Evolutionary conservation across 2,113 vertebrate genomes (phyloP).

Genomic region (Ptyas mucosa): DNA sequence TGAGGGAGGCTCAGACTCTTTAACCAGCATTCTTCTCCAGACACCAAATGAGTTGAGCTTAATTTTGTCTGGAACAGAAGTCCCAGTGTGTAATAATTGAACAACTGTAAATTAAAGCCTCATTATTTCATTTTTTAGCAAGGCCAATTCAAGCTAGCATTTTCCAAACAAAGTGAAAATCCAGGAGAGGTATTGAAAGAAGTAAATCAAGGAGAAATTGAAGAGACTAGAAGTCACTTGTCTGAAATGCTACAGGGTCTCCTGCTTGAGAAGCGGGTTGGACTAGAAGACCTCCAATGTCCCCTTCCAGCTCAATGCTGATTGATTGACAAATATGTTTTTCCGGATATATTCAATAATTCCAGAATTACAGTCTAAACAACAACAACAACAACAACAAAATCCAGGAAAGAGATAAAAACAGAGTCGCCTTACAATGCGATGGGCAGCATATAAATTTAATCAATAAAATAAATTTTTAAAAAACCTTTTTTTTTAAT

Average conservation of each 20-base stretch:
- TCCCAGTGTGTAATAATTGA: slow-evolving; percentile 4
- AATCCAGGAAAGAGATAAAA: not conserved
- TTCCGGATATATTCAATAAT: not conserved
- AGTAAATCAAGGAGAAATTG: not conserved
- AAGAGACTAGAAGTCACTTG: too few relatives aligned
- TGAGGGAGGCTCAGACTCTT: slow-evolving; percentile 6
- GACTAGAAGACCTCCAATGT: too few relatives aligned
- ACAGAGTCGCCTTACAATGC: too few relatives aligned
- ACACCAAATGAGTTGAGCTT: slow-evolving; percentile 14
- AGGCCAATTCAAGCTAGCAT: rapidly evolving
- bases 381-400: not conserved
- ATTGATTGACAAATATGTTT: not conserved
- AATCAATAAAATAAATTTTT: too few relatives aligned
- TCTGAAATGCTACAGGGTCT: too few relatives aligned
- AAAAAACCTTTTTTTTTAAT: not conserved
- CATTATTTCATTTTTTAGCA: slow-evolving; percentile 1
- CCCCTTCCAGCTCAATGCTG: too few relatives aligned
- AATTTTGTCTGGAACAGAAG: slow-evolving; percentile 4
- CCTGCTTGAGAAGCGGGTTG: too few relatives aligned
- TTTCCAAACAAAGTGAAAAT: not conserved
- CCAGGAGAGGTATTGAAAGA: slow-evolving; percentile 33
- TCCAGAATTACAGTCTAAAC: not conserved
- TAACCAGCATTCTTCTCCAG: slow-evolving; percentile 28
- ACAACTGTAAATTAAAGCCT: slow-evolving; percentile 43
- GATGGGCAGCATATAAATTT: too few relatives aligned